Conservation (phyloP, 2,888 invertebrate species). For the Sinodicranocentrus sp. region DNA sequence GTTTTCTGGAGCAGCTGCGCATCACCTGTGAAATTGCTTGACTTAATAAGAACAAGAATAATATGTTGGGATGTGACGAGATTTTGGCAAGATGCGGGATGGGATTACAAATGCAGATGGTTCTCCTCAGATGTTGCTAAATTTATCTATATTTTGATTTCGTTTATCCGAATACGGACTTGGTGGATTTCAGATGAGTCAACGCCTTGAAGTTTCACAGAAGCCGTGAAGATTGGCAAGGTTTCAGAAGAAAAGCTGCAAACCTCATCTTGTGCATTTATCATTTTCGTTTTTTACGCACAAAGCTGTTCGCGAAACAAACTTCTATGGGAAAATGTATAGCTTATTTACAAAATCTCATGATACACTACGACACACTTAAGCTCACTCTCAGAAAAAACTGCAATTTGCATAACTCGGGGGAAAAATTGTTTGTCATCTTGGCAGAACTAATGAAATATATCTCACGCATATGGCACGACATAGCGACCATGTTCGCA, state of each 20-base stretch:
- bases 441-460: conserved; percentile 55
- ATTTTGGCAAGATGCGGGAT: not conserved
- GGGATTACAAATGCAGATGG: conserved; percentile 8
- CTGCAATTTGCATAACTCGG: conserved; percentile 39
- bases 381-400: not conserved
- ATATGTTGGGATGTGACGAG: not conserved
- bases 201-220: not conserved
- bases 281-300: no score
- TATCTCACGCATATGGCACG: conserved; percentile 13
- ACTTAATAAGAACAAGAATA: not conserved
- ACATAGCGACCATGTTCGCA: conserved; percentile 37
- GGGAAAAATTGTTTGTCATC: conserved; percentile 45
- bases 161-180: not conserved
- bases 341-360: not conserved
- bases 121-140: not conserved
- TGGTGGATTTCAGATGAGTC: not conserved
- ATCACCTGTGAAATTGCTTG: conserved; percentile 51
- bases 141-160: not conserved
- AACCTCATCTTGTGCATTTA: no score
- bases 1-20: conserved; percentile 51
- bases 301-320: not conserved
- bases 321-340: conserved; percentile 10
- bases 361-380: not conserved
- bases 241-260: no score
- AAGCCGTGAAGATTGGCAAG: no score